Conservation (phyloP, 2,888 invertebrate genomes). For the Microchrysa polita region DNA sequence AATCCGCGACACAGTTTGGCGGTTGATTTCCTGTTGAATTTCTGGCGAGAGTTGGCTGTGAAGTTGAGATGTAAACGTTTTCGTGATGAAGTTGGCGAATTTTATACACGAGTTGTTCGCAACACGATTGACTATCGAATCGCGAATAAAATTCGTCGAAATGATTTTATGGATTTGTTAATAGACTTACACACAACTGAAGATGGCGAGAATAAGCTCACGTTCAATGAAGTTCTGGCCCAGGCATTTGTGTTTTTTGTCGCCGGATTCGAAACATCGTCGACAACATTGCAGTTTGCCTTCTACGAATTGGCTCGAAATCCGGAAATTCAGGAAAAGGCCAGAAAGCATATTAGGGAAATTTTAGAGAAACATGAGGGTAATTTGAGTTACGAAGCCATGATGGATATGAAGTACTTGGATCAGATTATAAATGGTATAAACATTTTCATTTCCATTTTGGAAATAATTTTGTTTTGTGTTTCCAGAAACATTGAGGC, state of each 20-base stretch:
- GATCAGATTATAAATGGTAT: conserved; percentile 65
- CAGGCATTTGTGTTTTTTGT: conserved; percentile 68
- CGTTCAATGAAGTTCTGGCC: conserved; percentile 65
- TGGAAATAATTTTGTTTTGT: conserved; percentile 2
- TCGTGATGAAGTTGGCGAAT: conserved; percentile 29
- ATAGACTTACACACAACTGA: conserved; percentile 27
- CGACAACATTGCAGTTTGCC: conserved; percentile 65
- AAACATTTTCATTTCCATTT: background rate
- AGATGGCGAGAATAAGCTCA: conserved; percentile 54
- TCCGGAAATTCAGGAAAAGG: conserved; percentile 63
- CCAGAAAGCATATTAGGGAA: conserved; percentile 63
- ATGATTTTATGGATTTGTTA: conserved; percentile 49
- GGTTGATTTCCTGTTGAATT: conserved; percentile 43
- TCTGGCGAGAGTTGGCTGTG: conserved; percentile 17
- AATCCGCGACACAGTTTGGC: conserved; percentile 46
- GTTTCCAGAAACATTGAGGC: conserved; percentile 60
- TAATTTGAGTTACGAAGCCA: conserved; percentile 64
- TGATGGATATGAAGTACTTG: conserved; percentile 66
- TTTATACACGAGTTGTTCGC: conserved; percentile 43
- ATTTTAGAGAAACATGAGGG: conserved; percentile 57
- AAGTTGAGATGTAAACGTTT: background rate
- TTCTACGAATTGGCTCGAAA: conserved; percentile 66
- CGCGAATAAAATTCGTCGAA: conserved; percentile 39
- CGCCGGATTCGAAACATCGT: conserved; percentile 69
- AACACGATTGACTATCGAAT: conserved; percentile 43